These are phyloP conservation scores for Eulemur rubriventer DNA, from an alignment of 2,797 vertebrate species.

Conservation along the genomic window DNA sequence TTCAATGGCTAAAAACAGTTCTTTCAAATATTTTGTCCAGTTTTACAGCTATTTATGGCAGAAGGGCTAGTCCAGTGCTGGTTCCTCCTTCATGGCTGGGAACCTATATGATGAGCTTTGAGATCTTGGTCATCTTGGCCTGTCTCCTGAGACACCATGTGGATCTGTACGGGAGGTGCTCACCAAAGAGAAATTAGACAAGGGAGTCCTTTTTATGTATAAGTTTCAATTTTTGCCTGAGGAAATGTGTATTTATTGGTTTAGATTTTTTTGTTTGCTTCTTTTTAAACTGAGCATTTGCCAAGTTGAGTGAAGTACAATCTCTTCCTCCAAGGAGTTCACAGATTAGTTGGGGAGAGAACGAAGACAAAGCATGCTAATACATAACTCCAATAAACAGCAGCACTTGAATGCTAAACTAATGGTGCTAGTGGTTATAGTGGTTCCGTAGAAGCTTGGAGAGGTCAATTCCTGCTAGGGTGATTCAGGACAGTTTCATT, in stretches of 20 bases:
- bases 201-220: background rate
- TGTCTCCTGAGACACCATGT: background rate
- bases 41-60: background rate
- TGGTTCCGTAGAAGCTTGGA: background rate
- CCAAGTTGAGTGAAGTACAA: conserved; percentile 11
- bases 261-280: background rate
- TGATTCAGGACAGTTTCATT: background rate
- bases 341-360: background rate
- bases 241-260: conserved; percentile 41
- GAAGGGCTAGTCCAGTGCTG: background rate
- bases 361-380: background rate
- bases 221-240: conserved; percentile 15
- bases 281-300: background rate
- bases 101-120: background rate
- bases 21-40: background rate
- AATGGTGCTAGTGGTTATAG: background rate
- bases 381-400: background rate
- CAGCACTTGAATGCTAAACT: background rate
- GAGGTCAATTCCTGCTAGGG: background rate
- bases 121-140: background rate
- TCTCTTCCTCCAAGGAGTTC: background rate
- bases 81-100: background rate
- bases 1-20: background rate
- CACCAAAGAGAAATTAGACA: background rate
- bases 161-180: background rate